These are phyloP conservation scores for Anthonomus grandis DNA, from an alignment of 1,140 invertebrate genomes.

Conservation along the genomic window DNA sequence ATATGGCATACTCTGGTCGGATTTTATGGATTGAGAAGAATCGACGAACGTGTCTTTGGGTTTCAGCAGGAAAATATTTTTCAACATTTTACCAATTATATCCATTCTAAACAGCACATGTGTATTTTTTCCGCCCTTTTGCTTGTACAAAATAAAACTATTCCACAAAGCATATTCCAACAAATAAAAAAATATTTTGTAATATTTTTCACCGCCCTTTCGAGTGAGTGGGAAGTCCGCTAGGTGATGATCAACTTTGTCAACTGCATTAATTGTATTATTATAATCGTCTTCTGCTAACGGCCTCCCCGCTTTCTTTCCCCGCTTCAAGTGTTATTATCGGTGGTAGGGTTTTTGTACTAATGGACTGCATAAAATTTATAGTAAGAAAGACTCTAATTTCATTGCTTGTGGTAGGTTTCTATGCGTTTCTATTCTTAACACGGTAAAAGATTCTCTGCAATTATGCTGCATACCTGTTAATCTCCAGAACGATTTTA, in stretches of 20 bases:
- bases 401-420: not conserved
- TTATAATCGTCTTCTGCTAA: no score
- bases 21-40: not conserved
- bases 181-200: no score
- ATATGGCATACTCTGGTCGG: not conserved
- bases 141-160: no score
- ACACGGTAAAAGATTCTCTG: not conserved
- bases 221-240: slow-evolving; percentile 2
- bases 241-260: not conserved
- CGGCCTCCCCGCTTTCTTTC: no score
- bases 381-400: not conserved
- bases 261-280: not conserved
- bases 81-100: no score
- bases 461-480: not conserved
- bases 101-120: no score
- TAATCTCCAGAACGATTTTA: not conserved
- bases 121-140: no score
- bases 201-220: slow-evolving; percentile 1
- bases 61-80: no score
- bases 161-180: no score
- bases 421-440: slow-evolving; percentile 1
- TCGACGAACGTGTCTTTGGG: no score
- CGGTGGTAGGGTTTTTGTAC: not conserved
- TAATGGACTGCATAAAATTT: slow-evolving; percentile 4
- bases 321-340: no score